Evolutionary conservation across 2,888 invertebrate genomes (phyloP), one percentile per base, ranked within the genome.

Genomic region (Ryuthela nishihirai): DNA sequence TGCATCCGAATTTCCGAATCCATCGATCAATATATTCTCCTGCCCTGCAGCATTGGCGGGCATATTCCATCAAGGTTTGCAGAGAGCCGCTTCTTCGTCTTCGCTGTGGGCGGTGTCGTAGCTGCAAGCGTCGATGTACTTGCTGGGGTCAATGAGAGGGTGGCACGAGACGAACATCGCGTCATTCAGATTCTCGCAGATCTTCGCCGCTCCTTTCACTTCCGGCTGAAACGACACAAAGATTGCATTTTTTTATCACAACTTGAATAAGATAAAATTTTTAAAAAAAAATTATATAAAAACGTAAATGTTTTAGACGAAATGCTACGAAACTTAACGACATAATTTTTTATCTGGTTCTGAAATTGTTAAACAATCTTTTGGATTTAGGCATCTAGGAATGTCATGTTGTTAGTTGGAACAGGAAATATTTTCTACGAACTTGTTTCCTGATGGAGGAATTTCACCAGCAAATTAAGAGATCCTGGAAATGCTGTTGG

Each of bases 11-110:
- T 0, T 75, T 76, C 0, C 75, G 75, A 47, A 86, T 78, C 88
- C 90, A 89, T 67, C 82, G 76, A 15, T 67, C 42, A 1, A 85
- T 74, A 69, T 88, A 88, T n/a, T 89, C 78, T 9, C 84, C 87
- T 52, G 80, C 79, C 12, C 79, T 75, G 12, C 81, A 77, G 68
- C 90, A 90, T 65, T 83, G 84, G 54, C 82, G 78, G 0, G 85
- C 86, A 72, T 89, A 90, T 0, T 84, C 82, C 66, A 83, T 82
- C 15, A 89, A 74, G 81, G 77, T 17, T 77, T 76, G 69, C 90
- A 90, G 1, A 82, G 77, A 42, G 80, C 78, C 6, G 78, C 78
- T 64, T 80, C 78, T 17, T 62, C 56, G 24, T 70, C 67, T 10
- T 48, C 50, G 26, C 68, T 67, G 66, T 76, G 78, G 9, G 42